Percentiles rank a stretch among this genome's conserved stretches.
Conservation (phyloP, 2,888 invertebrate genomes). For the Seira musarum region DNA sequence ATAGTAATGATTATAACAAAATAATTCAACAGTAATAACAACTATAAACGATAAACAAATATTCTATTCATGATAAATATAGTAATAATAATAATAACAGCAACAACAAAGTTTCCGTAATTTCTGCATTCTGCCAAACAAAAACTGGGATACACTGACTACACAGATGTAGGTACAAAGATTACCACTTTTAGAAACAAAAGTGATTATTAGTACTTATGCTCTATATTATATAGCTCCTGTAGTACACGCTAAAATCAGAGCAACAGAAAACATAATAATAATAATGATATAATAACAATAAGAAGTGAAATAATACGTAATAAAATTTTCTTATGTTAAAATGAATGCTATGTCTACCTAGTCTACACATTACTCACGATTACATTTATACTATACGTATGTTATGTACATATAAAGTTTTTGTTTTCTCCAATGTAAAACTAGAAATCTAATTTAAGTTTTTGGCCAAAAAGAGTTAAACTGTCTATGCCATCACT, state of each 20-base stretch:
- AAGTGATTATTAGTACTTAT: constrained; percentile 58
- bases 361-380: constrained; percentile 21
- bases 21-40: constrained; percentile 1
- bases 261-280: too few species aligned
- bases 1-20: not conserved
- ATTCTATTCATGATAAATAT: not conserved
- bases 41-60: not conserved
- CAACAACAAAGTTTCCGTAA: constrained; percentile 26
- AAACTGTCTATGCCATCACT: constrained; percentile 63
- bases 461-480: constrained; percentile 61
- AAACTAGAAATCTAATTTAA: constrained; percentile 57
- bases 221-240: too few species aligned
- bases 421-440: constrained; percentile 31
- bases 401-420: constrained; percentile 49
- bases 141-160: constrained; percentile 41
- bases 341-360: too few species aligned
- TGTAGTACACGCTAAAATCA: too few species aligned
- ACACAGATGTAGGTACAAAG: constrained; percentile 53
- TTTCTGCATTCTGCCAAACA: constrained; percentile 1
- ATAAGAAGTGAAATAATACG: too few species aligned
- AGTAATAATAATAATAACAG: constrained; percentile 29
- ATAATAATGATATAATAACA: constrained; percentile 16
- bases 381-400: constrained; percentile 23
- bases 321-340: constrained; percentile 3
- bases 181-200: constrained; percentile 53